Conservation (phyloP, 2,888 invertebrate genomes). For the Leptopilina syphax region DNA sequence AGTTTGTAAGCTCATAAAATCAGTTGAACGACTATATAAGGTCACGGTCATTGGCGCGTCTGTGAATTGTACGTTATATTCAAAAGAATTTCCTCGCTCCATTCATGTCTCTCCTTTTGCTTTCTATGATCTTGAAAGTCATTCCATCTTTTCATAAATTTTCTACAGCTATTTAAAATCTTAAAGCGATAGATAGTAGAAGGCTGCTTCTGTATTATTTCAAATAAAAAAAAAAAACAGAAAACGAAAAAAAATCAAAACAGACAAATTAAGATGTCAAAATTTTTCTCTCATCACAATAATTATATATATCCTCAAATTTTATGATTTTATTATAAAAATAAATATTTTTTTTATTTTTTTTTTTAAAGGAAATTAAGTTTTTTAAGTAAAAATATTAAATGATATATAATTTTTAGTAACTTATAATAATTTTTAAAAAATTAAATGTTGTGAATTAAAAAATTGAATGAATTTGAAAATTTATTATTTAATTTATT, state of each 20-base stretch:
- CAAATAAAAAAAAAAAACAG: no score
- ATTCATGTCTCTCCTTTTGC: conserved; percentile 38
- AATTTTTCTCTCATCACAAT: neutral
- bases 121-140: conserved; percentile 40
- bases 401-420: no score
- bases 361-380: no score
- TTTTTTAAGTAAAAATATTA: no score
- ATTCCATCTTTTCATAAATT: conserved; percentile 20
- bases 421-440: no score
- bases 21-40: conserved; percentile 31
- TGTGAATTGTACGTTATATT: conserved; percentile 40
- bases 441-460: no score
- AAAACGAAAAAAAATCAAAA: neutral
- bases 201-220: no score
- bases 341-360: no score
- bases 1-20: conserved; percentile 28
- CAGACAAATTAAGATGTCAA: neutral
- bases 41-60: conserved; percentile 39
- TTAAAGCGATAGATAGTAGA: conserved; percentile 1
- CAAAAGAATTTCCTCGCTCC: conserved; percentile 41
- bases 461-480: no score
- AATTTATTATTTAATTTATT: no score
- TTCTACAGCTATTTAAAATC: neutral
- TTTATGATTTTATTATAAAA: neutral
- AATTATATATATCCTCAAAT: neutral